Conservation (phyloP, 2,113 vertebrate species). For the Lamprotornis superbus region DNA sequence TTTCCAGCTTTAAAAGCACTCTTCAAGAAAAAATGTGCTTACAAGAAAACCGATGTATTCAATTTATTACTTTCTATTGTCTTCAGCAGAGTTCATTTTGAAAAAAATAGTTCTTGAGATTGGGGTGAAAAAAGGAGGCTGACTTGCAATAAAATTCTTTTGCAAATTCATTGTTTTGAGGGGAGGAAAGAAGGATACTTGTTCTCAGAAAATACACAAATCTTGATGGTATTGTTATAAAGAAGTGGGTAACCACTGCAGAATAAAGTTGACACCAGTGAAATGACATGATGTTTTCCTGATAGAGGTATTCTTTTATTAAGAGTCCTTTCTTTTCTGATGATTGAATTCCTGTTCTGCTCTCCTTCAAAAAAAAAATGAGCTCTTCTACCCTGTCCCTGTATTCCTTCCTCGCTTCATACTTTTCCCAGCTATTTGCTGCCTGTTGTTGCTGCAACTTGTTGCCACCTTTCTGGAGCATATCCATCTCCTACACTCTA, state of each 20-base stretch:
- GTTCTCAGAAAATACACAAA: neutral
- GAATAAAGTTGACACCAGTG: neutral
- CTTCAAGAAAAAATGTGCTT: neutral
- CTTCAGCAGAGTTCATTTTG: neutral
- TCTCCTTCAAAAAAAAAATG: neutral
- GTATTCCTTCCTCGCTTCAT: too few relatives aligned
- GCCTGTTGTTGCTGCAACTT: neutral
- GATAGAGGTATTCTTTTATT: neutral
- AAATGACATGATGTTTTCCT: neutral
- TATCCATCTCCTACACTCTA: neutral
- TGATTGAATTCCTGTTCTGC: neutral
- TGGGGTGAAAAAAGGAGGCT: neutral
- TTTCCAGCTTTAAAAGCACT: constrained; percentile 10
- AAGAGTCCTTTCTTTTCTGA: neutral
- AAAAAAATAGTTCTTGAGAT: neutral
- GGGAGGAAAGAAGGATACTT: neutral
- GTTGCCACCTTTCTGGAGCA: neutral
- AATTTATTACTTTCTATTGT: neutral
- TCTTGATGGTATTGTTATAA: neutral
- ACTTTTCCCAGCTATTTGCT: neutral
- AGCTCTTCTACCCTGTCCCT: neutral
- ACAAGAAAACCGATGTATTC: neutral
- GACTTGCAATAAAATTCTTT: neutral
- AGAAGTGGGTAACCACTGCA: neutral
- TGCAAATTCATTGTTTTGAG: neutral